Conservation (phyloP, 2,113 vertebrate genomes). For the Suricata suricatta region DNA sequence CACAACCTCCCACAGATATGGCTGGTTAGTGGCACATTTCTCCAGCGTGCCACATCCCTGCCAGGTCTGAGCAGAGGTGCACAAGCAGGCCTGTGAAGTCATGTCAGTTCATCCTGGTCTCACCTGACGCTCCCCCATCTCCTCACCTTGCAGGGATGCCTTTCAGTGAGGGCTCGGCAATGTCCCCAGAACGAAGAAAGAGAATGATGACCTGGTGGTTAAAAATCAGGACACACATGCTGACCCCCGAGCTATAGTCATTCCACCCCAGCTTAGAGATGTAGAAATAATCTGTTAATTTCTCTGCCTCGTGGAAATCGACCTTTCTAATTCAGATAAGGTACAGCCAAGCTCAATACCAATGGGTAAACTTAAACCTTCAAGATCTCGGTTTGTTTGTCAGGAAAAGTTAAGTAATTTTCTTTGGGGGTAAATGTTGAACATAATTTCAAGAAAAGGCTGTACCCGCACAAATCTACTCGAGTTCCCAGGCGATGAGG, state of each 20-base stretch:
- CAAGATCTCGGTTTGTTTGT: constrained; percentile 24
- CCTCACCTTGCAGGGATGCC: not conserved
- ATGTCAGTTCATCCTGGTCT: not conserved
- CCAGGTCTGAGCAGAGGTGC: not conserved
- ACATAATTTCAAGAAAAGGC: not conserved
- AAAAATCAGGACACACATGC: not conserved
- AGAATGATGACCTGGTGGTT: not conserved
- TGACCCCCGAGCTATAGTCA: not conserved
- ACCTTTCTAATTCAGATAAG: constrained; percentile 46
- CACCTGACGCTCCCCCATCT: accelerated
- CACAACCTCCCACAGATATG: not conserved
- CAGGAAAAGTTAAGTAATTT: not conserved
- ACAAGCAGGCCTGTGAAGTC: not conserved
- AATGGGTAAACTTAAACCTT: constrained; percentile 34
- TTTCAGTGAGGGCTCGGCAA: not conserved
- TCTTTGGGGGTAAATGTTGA: not conserved
- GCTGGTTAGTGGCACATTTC: accelerated
- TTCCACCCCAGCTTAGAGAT: not conserved
- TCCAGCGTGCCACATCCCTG: accelerated
- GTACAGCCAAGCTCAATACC: not conserved
- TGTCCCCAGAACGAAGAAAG: not conserved
- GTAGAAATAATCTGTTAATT: constrained; percentile 21
- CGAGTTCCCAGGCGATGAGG: not conserved
- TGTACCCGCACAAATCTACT: not conserved
- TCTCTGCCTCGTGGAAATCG: constrained; percentile 18